Evolutionary conservation across 1,140 invertebrate species (phyloP).

Genomic region (Leguminivora glycinivorella): DNA sequence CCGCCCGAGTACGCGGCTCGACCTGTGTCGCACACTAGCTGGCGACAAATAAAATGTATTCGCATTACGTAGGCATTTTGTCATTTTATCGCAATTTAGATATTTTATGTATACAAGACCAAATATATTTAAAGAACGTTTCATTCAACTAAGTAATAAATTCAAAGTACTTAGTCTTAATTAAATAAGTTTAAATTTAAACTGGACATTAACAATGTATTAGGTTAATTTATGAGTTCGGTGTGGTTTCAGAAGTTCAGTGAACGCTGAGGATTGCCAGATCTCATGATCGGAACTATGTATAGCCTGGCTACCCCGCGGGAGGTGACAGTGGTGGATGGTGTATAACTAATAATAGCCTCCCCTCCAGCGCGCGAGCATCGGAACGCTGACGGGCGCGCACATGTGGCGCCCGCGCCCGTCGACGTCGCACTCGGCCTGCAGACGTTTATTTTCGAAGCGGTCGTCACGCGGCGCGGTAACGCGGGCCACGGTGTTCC

Average conservation of each 20-base stretch:
- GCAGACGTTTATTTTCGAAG: slow-evolving; percentile 73
- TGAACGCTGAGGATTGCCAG: slow-evolving; percentile 74
- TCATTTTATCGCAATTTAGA: slow-evolving; percentile 37
- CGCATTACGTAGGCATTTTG: slow-evolving; percentile 34
- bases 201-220: slow-evolving; percentile 21
- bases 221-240: slow-evolving; percentile 35
- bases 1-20: slow-evolving; percentile 30
- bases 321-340: slow-evolving; percentile 77
- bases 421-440: slow-evolving; percentile 55
- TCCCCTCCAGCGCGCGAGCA: slow-evolving; percentile 71
- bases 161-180: not conserved
- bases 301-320: slow-evolving; percentile 75
- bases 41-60: not conserved
- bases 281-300: slow-evolving; percentile 72
- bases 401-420: slow-evolving; percentile 72
- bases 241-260: slow-evolving; percentile 68
- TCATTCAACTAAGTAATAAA: not conserved
- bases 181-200: slow-evolving; percentile 10
- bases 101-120: not conserved
- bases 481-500: slow-evolving; percentile 67
- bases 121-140: not conserved
- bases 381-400: slow-evolving; percentile 63
- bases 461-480: slow-evolving; percentile 75
- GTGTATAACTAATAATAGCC: slow-evolving; percentile 75
- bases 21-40: slow-evolving; percentile 11